Percentiles rank a stretch among this genome's conserved stretches.
Conservation (phyloP, 1,140 invertebrate genomes). For the Halesus radiatus region DNA sequence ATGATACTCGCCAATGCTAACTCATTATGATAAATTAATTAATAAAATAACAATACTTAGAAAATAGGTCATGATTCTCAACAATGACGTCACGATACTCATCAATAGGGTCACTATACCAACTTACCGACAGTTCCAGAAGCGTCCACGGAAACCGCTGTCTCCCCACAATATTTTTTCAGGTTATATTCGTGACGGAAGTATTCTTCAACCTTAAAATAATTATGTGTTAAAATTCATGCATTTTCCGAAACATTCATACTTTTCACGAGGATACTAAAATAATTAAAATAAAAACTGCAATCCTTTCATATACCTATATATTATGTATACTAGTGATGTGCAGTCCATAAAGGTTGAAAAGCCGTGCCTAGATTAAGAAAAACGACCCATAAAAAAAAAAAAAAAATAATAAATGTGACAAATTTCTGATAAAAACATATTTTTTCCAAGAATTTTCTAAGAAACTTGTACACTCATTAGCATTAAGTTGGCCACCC, state of each 20-base stretch:
- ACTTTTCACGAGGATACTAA: background rate
- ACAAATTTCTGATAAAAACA: too few relatives aligned
- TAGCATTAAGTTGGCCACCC: too few relatives aligned
- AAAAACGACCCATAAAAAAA: too few relatives aligned
- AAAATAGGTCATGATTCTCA: background rate
- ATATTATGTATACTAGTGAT: too few relatives aligned
- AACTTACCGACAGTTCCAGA: constrained; percentile 6
- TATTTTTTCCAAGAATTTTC: too few relatives aligned
- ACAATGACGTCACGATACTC: background rate
- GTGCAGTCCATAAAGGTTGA: too few relatives aligned
- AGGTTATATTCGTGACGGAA: background rate
- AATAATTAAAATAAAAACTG: background rate
- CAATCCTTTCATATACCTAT: background rate
- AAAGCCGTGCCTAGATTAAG: too few relatives aligned
- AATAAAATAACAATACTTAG: background rate
- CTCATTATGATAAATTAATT: too few relatives aligned
- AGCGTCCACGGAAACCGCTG: constrained; percentile 8
- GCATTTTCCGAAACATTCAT: background rate
- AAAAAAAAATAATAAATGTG: too few relatives aligned
- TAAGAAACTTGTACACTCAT: too few relatives aligned
- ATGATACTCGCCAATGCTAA: too few relatives aligned
- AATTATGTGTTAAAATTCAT: background rate
- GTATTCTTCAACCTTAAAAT: constrained; percentile 10
- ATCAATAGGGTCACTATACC: too few relatives aligned
- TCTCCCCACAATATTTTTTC: constrained; percentile 12